Evolutionary conservation across 2,797 vertebrate genomes (phyloP).

Genomic region (Helarctos malayanus): DNA sequence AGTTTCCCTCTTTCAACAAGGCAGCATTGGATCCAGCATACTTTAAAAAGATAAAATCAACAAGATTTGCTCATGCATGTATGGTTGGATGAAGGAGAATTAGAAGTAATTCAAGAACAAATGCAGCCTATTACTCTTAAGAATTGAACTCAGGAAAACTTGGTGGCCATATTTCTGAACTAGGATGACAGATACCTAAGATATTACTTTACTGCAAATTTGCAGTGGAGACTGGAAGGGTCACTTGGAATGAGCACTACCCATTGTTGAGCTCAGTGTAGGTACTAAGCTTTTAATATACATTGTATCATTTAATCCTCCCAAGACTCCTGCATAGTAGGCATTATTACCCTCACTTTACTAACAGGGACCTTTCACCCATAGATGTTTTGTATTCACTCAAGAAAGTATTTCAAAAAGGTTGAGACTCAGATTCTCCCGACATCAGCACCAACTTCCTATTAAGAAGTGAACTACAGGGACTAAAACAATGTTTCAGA

Average conservation of each 20-base stretch:
- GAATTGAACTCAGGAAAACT: neutral
- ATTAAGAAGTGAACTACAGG: neutral
- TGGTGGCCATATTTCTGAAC: neutral
- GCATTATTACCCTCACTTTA: slow-evolving; percentile 20
- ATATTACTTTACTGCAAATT: neutral
- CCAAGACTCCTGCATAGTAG: neutral
- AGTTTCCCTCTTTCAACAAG: neutral
- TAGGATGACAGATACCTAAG: neutral
- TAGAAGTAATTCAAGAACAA: slow-evolving; percentile 30
- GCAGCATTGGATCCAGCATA: neutral
- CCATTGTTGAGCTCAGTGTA: neutral
- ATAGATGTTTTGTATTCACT: neutral
- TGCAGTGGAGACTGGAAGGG: neutral
- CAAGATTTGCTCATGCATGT: neutral
- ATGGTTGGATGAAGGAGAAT: neutral
- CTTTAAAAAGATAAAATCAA: neutral
- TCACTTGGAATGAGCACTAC: neutral
- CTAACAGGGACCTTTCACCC: neutral
- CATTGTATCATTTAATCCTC: neutral
- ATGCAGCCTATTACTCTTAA: neutral
- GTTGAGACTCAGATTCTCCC: slow-evolving; percentile 15
- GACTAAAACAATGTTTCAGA: slow-evolving; percentile 43
- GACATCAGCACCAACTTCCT: neutral
- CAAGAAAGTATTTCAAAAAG: slow-evolving; percentile 29
- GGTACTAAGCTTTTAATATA: neutral